Base-by-base conservation (phyloP, 37 sponge, comb jelly and placozoan species). In the Spongilla lacustris region DNA sequence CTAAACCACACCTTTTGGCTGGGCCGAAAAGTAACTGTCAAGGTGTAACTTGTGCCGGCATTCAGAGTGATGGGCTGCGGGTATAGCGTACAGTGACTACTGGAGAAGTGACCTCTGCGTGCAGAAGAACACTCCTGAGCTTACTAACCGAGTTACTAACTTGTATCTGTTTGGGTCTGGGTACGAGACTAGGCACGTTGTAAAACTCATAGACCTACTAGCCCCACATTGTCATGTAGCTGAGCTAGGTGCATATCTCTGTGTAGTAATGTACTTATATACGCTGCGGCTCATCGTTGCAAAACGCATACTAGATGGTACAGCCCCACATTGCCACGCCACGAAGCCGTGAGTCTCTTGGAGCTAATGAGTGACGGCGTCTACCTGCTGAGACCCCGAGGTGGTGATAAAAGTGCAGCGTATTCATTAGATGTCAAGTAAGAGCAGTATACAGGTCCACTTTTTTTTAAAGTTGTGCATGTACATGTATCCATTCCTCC, bases 21-120 rank as follows among this genome's bases (percentile, higher is more conserved):
- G 0, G 99, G 99, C 68, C 83, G 84, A 88, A 98, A 98, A 8
- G 94, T 93, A 37, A 98, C 90, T 21, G 99, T 93, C 17, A 98
- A 81, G 25, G 89, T 91, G 66, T 88, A 93, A 69, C 92, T 95
- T 67, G 91, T 98, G 0, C 99, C 99, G 19, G 99, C 85, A 69
- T 94, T 88, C 50, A 98, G 92, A 24, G 86, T 83, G 36, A 98
- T 88, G 2, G 94, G 85, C 34, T 96, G 88, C 36, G 97, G 97
- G 73, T 93, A 93, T 17, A 86, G 70, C 27, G 94, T 86, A n/a
- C n/a, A n/a, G n/a, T n/a, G n/a, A n/a, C n/a, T n/a, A 82, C 90
- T 91, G 76, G 89, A 89, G 36, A 91, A 91, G 26, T 89, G 96
- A 25, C 81, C 74, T 10, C 83, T 5, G 46, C 46, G 46, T 4